Conservation (phyloP, 2,888 invertebrate genomes). For the Gibbula magus region DNA sequence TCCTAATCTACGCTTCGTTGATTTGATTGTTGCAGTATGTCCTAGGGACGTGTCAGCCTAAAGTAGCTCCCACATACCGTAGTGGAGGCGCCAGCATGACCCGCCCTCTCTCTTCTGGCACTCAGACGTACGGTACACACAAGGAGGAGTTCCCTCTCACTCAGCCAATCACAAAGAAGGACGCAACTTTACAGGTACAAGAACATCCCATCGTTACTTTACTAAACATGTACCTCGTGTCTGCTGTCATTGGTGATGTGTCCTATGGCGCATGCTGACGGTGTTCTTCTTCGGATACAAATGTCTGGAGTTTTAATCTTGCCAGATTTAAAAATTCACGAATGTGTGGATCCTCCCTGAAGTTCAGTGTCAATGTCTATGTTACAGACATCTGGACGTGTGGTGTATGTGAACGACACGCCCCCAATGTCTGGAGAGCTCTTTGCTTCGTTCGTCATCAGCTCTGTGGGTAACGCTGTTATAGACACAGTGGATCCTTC, state of each 20-base stretch:
- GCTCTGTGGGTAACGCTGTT: slow-evolving; percentile 79
- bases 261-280: no score
- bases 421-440: slow-evolving; percentile 79
- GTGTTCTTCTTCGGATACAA: no score
- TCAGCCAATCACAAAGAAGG: slow-evolving; percentile 85
- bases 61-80: slow-evolving; percentile 44
- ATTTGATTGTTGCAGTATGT: slow-evolving; percentile 55
- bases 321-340: no score
- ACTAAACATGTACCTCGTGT: no score
- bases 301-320: no score
- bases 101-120: slow-evolving; percentile 82
- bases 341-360: neutral
- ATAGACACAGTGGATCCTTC: slow-evolving; percentile 81
- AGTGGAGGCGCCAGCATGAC: slow-evolving; percentile 55
- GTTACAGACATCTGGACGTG: slow-evolving; percentile 81
- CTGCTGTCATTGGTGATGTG: no score
- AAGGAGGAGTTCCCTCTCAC: slow-evolving; percentile 84
- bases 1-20: neutral
- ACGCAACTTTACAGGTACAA: slow-evolving; percentile 77
- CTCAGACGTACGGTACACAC: slow-evolving; percentile 84
- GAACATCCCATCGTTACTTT: no score
- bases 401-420: slow-evolving; percentile 84
- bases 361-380: neutral
- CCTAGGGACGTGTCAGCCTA: slow-evolving; percentile 51
- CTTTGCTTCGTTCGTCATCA: slow-evolving; percentile 83